Evolutionary conservation across 2,797 vertebrate species (phyloP).

Genomic region (Apodemus agrarius): DNA sequence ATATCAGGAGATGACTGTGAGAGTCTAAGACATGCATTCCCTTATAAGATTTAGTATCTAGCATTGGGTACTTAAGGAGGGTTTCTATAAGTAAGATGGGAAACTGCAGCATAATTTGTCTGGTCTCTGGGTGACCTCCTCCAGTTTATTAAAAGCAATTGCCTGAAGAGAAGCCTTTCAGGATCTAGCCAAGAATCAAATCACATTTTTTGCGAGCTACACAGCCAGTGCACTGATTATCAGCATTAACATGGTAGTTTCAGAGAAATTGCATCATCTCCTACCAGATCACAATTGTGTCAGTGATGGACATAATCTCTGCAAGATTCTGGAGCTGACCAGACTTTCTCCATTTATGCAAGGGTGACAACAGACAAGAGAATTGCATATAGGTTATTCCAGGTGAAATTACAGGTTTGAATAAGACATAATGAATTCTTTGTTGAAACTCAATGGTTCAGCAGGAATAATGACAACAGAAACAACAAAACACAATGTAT

Average conservation of each 20-base stretch:
- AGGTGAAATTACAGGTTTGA: neutral
- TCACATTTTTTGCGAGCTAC: no score
- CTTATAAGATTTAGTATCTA: neutral
- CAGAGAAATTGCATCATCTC: neutral
- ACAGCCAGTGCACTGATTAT: neutral
- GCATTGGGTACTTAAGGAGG: no score
- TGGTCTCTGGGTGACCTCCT: no score
- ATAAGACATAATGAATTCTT: no score
- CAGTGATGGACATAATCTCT: neutral
- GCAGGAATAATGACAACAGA: no score
- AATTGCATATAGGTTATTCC: neutral
- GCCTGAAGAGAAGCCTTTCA: neutral
- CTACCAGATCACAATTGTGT: neutral
- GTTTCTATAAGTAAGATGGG: no score
- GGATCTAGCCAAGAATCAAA: neutral
- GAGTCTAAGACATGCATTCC: neutral
- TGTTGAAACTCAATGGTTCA: no score
- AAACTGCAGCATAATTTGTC: no score
- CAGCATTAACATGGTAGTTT: neutral
- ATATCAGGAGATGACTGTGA: neutral
- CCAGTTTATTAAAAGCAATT: neutral
- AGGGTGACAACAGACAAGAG: no score
- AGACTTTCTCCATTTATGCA: neutral
- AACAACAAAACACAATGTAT: no score
- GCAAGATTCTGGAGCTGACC: neutral